Evolutionary conservation across 2,797 vertebrate species (phyloP), one percentile per base, ranked within the genome.

Genomic region (Sibirionetta formosa): DNA sequence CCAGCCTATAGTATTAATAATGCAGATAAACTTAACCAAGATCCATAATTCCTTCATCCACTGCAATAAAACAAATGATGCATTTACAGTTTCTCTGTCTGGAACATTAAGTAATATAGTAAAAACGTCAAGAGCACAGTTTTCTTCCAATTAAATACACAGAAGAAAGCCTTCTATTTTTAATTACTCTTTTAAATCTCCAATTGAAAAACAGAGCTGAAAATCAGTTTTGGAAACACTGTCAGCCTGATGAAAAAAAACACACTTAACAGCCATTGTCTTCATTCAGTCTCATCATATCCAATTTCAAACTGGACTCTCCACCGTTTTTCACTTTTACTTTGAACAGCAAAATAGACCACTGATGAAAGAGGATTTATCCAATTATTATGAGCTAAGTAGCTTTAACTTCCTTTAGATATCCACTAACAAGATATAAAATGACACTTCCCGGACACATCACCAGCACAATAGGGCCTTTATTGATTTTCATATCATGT

Each of bases 401-500:
- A 98, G 94, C 86, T 98, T 98, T 97, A 98, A 97, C 97, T 98
- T 98, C 96, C 97, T 97, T 95, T 94, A 94, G 97, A 94, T 97
- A 97, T 97, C 95, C 89, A 61, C 97, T 96, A 97, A 96, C 91
- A 96, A 98, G 96, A 97, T 97, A 97, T 94, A 98, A 98, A 98
- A 98, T 97, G 97, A 98, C 98, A 98, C 97, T 98, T 98, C 97
- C 98, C 46, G 86, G 97, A 98, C 98, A 98, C 97, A 98, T 97
- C 97, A 95, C 96, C 96, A 97, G 97, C 97, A 97, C 97, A 98
- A 97, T 96, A 96, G 92, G 92, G 91, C 86, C 94, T 96, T 95
- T 97, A 98, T 98, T 98, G 98, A 98, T 98, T 98, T 98, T 98
- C 97, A 98, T 98, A 98, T 98, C 98, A 98, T 98, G 97, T 98